Base-by-base conservation (phyloP, 1,140 invertebrate genomes). In the Atta cephalotes region DNA sequence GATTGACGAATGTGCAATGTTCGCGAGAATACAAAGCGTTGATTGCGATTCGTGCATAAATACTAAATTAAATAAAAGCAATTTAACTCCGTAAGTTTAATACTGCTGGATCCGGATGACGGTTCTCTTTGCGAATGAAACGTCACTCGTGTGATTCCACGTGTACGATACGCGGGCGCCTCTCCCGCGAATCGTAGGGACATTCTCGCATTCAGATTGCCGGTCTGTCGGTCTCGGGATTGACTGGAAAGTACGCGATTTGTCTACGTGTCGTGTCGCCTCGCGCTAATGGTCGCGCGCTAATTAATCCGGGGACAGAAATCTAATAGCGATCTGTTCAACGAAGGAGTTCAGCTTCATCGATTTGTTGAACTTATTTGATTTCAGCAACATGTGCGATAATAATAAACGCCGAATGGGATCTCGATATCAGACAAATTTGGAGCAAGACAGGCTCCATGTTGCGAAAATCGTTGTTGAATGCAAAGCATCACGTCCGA, bases 191-290 rank as follows among this genome's bases (percentile, higher is more conserved):
- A 14, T n/a, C n/a, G 35, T 82, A 76, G 80, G 80, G 80, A 84
- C 0, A 62, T 84, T 84, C 60, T 84, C 39, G 39, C 21, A 70
- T 62, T 21, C 16, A n/a, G 70, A 74, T 74, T 84, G 80, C 58
- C 70, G 25, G 39, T 76, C 80, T 84, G 56, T 45, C 9, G 68
- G 16, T 18, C 21, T 35, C 12, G 35, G 25, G 39, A 74, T 74
- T 70, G 39, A 51, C 28, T 60, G 80, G 25, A 62, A 62, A 18
- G 14, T 53, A 82, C 56, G 35, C 53, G 51, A 10, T n/a, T 58
- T 63, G 80, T 74, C 80, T 84, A 84, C 80, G 80, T 84, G 80
- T 84, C 70, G 21, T 18, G 7, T 84, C 28, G 70, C 56, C 49
- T 84, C 56, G 28, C 12, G 39, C 45, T 76, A 84, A 84, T 84